These are phyloP conservation scores for Chitala chitala DNA, from an alignment of 2,113 vertebrate genomes.

Conservation along the genomic window DNA sequence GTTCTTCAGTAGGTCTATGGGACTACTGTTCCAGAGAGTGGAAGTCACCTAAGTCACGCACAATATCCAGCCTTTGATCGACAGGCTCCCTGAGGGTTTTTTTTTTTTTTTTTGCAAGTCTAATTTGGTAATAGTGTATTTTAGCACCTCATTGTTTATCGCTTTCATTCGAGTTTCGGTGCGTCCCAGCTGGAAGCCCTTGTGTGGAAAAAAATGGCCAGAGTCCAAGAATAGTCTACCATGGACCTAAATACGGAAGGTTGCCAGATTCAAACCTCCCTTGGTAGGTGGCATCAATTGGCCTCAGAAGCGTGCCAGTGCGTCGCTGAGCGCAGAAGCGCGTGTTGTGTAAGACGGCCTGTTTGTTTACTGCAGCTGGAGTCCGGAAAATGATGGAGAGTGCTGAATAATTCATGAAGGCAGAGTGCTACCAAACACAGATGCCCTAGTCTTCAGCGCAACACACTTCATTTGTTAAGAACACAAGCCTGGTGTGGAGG, in stretches of 20 bases:
- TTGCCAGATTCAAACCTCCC: slow-evolving; percentile 3
- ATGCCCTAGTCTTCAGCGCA: slow-evolving; percentile 16
- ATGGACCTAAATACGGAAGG: not conserved
- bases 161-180: slow-evolving; percentile 38
- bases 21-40: slow-evolving; percentile 28
- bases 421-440: slow-evolving; percentile 23
- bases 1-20: not conserved
- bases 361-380: slow-evolving; percentile 49
- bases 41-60: slow-evolving; percentile 50
- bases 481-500: slow-evolving; percentile 23
- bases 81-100: slow-evolving; percentile 36
- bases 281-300: slow-evolving; percentile 16
- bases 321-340: slow-evolving; percentile 10
- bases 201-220: slow-evolving; percentile 38
- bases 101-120: slow-evolving; percentile 31
- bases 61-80: too few relatives aligned
- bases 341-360: slow-evolving; percentile 9
- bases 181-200: slow-evolving; percentile 25
- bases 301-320: slow-evolving; percentile 31
- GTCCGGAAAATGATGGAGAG: slow-evolving; percentile 37
- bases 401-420: slow-evolving; percentile 45
- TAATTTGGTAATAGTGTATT: slow-evolving; percentile 36
- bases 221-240: slow-evolving; percentile 29
- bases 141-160: slow-evolving; percentile 45
- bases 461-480: slow-evolving; percentile 5